Evolutionary conservation across 2,113 vertebrate genomes (phyloP).

Genomic region (Pterophyllum scalare): DNA sequence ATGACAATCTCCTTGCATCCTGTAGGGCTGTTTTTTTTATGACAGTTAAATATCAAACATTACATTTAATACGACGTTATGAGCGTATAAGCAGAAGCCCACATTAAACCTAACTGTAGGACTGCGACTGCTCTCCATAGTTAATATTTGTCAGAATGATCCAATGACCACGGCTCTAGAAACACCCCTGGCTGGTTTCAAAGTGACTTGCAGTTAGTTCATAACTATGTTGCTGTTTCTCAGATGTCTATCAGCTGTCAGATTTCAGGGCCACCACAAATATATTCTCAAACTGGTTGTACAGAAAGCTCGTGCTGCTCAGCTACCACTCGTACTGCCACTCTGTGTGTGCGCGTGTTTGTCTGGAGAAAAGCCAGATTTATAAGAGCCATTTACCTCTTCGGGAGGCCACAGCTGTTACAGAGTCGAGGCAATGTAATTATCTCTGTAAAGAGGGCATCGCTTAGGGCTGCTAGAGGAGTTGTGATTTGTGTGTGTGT

Average conservation of each 20-base stretch:
- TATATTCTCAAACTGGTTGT: conserved; percentile 12
- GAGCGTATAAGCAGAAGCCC: neutral
- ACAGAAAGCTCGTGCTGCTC: conserved; percentile 14
- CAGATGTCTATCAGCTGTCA: conserved; percentile 26
- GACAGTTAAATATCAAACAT: neutral
- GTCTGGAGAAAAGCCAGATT: conserved; percentile 43
- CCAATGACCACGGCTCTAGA: neutral
- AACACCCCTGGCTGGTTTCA: neutral
- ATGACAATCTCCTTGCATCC: too few relatives aligned
- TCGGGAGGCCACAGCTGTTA: conserved; percentile 68
- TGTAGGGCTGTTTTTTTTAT: neutral
- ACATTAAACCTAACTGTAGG: neutral
- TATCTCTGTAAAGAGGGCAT: conserved; percentile 63
- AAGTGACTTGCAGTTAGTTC: conserved; percentile 18
- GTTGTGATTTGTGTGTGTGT: neutral
- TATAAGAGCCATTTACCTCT: conserved; percentile 60
- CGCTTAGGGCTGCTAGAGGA: neutral
- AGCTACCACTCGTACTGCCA: neutral
- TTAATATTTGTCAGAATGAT: neutral
- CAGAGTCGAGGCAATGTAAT: conserved; percentile 54
- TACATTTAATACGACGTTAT: neutral
- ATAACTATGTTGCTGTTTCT: neutral
- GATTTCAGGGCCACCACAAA: conserved; percentile 31
- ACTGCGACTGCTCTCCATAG: neutral
- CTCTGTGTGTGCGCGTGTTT: neutral